These are phyloP conservation scores for Potorous gilbertii DNA, from an alignment of 2,797 vertebrate species.

Conservation along the genomic window DNA sequence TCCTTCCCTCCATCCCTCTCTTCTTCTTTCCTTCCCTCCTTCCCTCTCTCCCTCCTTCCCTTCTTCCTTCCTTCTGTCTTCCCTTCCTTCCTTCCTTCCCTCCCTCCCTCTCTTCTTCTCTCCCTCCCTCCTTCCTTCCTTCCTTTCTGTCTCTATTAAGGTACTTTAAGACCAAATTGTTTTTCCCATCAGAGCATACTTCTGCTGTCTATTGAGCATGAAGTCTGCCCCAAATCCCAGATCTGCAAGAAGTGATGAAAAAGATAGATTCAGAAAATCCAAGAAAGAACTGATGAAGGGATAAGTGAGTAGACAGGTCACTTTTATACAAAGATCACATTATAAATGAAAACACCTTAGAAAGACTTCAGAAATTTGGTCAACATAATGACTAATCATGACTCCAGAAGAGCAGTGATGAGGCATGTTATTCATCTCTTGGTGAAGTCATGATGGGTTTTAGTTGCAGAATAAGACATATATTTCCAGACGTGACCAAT, in stretches of 20 bases:
- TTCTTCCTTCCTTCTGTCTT: no score
- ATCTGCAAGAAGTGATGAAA: neutral
- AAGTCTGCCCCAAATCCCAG: neutral
- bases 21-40: neutral
- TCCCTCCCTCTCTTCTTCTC: no score
- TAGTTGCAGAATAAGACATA: neutral
- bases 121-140: neutral
- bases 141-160: neutral
- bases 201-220: neutral
- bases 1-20: neutral
- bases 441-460: neutral
- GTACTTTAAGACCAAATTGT: neutral
- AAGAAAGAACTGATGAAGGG: neutral
- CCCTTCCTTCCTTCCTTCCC: no score
- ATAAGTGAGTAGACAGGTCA: neutral
- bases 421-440: neutral
- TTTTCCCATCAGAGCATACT: neutral
- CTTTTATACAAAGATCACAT: neutral
- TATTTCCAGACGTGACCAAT: neutral
- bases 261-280: neutral
- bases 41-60: neutral
- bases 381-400: neutral
- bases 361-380: neutral
- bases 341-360: neutral
- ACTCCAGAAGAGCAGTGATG: neutral